Evolutionary conservation across 2,113 vertebrate species (phyloP), one percentile per base, ranked within the genome.

Genomic region (Scartelaos histophorus): DNA sequence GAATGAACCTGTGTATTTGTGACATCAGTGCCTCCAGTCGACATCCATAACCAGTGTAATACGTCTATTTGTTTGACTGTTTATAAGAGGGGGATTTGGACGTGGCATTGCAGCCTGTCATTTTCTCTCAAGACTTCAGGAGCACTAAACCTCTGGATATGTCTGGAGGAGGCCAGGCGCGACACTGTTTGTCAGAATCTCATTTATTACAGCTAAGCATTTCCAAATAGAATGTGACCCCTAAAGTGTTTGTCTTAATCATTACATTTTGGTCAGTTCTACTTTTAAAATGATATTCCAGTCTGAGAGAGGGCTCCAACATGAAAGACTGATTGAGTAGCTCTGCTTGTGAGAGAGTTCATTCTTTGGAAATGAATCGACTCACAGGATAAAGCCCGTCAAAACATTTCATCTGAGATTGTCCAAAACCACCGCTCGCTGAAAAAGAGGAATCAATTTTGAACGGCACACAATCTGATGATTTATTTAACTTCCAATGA

Each of bases 171-270:
- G 80, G 79, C 70, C 85, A 81, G 85, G 70, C 88, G 79, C 87
- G 85, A 82, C 85, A 87, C 91, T 92, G 88, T 92, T 90, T 87
- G 88, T 88, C 84, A 83, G 76, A 78, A 78, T 77, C 69, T 82
- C 82, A 85, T 90, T 90, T 81, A 87, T 87, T 84, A 87, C 77
- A 73, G 85, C 86, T 81, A 77, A 68, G 56, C 71, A 79, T 88
- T 89, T 83, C 83, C 78, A 86, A 92, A 89, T 74, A 90, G 87
- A 82, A 76, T 73, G 38, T 61, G 67, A 66, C 78, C 77, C 83
- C 89, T 84, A 24, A 90, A 84, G 75, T 75, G 54, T 84, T 79
- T 82, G 79, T 90, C 81, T 79, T 74, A 72, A 75, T 81, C 69
- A 70, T 86, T 79, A 81, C 65, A 70, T 85, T 80, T 70, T 46